phyloP scores from a whole-genome alignment of 2,113 vertebrate species.

The Chionomys nivalis region DNA sequence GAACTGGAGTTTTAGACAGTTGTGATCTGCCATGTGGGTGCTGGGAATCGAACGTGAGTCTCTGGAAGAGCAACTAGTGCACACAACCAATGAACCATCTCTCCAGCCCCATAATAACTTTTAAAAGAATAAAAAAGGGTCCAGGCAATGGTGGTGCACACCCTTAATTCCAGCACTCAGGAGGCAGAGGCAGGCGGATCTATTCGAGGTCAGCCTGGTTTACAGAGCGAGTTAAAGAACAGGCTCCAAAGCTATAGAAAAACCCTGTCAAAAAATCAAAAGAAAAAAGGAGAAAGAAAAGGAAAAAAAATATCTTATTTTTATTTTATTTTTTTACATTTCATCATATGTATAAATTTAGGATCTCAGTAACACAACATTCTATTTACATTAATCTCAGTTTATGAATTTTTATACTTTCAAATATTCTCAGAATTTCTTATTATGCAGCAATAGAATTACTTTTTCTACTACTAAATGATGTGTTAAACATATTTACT shows the following conservation, averaged over 20 bases:
- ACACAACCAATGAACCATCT: background rate
- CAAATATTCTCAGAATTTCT: conserved; percentile 32
- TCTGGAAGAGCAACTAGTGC: background rate
- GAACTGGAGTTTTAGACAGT: background rate
- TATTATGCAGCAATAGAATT: background rate
- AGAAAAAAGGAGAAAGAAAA: no score
- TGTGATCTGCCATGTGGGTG: background rate
- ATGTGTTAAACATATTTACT: conserved; percentile 11
- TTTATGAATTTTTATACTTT: conserved; percentile 42
- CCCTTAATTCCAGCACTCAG: no score
- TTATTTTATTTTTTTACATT: conserved; percentile 3
- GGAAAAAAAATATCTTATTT: background rate
- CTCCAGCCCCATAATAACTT: background rate
- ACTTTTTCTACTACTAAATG: conserved; percentile 35
- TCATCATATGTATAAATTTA: conserved; percentile 34
- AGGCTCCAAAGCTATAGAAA: no score
- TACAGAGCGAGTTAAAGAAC: no score
- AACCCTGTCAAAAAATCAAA: no score
- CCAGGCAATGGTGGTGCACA: no score
- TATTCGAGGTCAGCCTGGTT: no score
- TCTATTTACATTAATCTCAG: background rate
- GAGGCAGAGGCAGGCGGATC: no score
- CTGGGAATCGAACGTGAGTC: background rate
- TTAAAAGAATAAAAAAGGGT: background rate
- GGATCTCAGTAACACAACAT: background rate